A percentile compares a stretch with the other conserved stretches of the same genome.
phyloP scores from a whole-genome alignment of 2,888 invertebrate genomes.

The Amblyteles armatorius region DNA sequence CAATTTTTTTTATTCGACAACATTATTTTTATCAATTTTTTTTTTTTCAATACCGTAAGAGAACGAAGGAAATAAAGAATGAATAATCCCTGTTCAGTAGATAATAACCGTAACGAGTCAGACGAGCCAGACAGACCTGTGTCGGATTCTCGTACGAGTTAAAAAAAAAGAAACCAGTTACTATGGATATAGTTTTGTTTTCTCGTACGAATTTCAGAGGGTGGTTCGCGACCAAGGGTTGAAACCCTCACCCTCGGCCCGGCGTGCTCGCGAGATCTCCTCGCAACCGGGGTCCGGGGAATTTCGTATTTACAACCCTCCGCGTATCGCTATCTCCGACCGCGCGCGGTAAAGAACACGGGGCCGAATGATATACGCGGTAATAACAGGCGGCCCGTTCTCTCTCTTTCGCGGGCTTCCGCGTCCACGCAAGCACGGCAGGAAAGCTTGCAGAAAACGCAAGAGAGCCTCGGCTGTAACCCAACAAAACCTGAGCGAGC shows the following conservation, averaged over 20 bases:
- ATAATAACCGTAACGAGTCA: slow-evolving; percentile 67
- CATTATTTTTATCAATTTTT: background rate
- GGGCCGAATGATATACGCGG: slow-evolving; percentile 80
- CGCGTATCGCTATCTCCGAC: slow-evolving; percentile 71
- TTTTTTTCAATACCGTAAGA: slow-evolving; percentile 52
- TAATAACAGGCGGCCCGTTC: slow-evolving; percentile 80
- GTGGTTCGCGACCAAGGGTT: slow-evolving; percentile 59
- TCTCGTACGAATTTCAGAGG: slow-evolving; percentile 59
- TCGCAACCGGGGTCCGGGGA: slow-evolving; percentile 68
- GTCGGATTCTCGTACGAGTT: slow-evolving; percentile 44
- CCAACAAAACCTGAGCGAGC: slow-evolving; percentile 29
- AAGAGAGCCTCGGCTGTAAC: slow-evolving; percentile 28
- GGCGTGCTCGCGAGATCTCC: slow-evolving; percentile 63
- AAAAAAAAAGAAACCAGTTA: slow-evolving; percentile 47
- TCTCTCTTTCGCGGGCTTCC: slow-evolving; percentile 64
- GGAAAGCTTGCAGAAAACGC: slow-evolving; percentile 61
- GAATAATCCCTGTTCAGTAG: slow-evolving; percentile 56
- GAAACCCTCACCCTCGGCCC: slow-evolving; percentile 56
- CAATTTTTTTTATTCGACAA: background rate
- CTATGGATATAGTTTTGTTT: slow-evolving; percentile 68
- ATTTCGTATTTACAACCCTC: slow-evolving; percentile 79
- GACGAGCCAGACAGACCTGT: slow-evolving; percentile 53
- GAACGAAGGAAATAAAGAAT: slow-evolving; percentile 56
- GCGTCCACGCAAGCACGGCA: slow-evolving; percentile 61
- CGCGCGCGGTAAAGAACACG: slow-evolving; percentile 76